phyloP scores from a whole-genome alignment of 1,140 invertebrate genomes.

The Sarcophaga peregrina region DNA sequence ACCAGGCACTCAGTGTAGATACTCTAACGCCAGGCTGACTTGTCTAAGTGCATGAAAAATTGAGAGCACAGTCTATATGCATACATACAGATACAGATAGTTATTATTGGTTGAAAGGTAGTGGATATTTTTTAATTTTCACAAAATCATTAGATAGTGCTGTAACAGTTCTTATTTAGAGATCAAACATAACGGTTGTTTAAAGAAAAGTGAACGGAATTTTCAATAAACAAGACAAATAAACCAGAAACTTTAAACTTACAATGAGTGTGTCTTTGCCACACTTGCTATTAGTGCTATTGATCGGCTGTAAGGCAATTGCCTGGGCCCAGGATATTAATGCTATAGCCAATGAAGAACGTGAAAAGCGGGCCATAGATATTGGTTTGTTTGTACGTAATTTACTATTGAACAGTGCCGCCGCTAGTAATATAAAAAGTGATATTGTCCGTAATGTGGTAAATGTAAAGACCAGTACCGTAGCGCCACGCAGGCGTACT shows the following conservation, averaged over 20 bases:
- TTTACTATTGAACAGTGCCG: slow-evolving; percentile 39
- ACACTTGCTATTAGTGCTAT: background rate
- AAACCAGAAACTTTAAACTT: background rate
- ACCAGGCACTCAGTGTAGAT: no score
- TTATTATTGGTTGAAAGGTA: background rate
- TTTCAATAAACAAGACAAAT: background rate
- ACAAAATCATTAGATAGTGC: background rate
- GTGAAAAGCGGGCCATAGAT: slow-evolving; percentile 36
- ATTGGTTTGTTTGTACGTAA: slow-evolving; percentile 43
- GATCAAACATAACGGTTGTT: slow-evolving; percentile 28
- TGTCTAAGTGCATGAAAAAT: background rate
- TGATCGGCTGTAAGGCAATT: background rate
- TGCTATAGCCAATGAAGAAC: background rate
- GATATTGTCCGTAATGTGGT: slow-evolving; percentile 7
- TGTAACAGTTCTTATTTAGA: slow-evolving; percentile 34
- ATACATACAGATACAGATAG: background rate
- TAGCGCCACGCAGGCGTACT: slow-evolving; percentile 41
- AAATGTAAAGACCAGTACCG: slow-evolving; percentile 9
- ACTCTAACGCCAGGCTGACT: no score
- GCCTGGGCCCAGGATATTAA: background rate
- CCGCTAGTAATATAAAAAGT: slow-evolving; percentile 23
- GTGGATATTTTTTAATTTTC: background rate
- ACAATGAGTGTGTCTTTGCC: background rate
- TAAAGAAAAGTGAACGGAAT: background rate
- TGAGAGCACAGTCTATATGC: background rate